A percentile compares a stretch with the other conserved stretches of the same genome.
Evolutionary conservation across 2,113 vertebrate species (phyloP).

Genomic region (Grantiella picta): DNA sequence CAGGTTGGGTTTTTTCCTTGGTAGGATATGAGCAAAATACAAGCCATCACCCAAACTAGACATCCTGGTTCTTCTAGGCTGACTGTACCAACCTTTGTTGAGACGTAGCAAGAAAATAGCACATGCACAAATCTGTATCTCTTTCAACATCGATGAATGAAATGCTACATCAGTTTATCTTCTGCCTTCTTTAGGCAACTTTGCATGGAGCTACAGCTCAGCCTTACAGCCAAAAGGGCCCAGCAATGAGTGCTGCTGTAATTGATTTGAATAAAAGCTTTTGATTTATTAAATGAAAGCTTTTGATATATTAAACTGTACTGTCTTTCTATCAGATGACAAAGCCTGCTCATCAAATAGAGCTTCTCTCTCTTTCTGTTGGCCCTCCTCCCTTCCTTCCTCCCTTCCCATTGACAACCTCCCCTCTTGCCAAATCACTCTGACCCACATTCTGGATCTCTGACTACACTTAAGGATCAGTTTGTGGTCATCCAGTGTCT

Average conservation of each 20-base stretch:
- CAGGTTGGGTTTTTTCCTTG: not conserved
- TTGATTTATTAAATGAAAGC: not conserved
- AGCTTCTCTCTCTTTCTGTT: not conserved
- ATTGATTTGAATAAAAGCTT: not conserved
- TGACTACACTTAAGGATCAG: not conserved
- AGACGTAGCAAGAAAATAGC: not conserved
- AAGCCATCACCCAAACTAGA: not conserved
- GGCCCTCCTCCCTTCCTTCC: not conserved
- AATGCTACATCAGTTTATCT: not conserved
- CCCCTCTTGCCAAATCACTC: not conserved
- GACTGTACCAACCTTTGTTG: rapidly evolving
- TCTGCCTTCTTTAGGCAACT: not conserved
- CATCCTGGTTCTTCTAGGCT: not conserved
- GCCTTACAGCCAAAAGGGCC: not conserved
- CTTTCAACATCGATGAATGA: not conserved
- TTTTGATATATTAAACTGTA: not conserved
- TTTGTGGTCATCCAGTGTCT: not conserved
- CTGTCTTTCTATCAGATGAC: not conserved
- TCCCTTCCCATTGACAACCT: not conserved
- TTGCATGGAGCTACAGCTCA: not conserved
- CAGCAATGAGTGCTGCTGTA: not conserved
- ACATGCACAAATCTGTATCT: not conserved
- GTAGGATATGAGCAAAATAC: not conserved
- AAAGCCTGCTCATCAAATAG: not conserved
- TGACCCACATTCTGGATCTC: not conserved